Percentiles rank a stretch among this genome's conserved stretches.
phyloP scores from a whole-genome alignment of 2,888 invertebrate species.

The Theretra japonica region DNA sequence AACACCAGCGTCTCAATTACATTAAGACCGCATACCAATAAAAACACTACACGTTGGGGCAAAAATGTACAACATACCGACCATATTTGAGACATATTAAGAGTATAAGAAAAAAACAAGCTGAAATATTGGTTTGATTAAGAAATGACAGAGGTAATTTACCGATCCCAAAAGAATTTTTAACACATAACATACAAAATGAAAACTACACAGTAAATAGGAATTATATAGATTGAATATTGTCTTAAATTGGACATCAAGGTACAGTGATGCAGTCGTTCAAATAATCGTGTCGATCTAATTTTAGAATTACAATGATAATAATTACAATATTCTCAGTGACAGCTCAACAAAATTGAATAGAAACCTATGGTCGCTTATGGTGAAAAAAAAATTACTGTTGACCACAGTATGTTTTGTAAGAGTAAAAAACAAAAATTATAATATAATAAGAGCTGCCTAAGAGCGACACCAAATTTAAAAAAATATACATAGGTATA shows the following conservation, averaged over 20 bases:
- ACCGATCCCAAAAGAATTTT: conserved; percentile 7
- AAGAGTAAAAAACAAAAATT: neutral
- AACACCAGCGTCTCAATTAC: conserved; percentile 1
- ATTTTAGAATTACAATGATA: neutral
- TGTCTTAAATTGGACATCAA: conserved; percentile 68
- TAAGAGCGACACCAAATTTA: too few relatives aligned
- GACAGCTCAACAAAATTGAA: neutral
- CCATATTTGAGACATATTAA: neutral
- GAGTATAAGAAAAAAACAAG: too few relatives aligned
- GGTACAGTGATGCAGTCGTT: conserved; percentile 19
- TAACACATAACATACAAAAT: conserved; percentile 19
- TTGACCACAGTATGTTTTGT: neutral
- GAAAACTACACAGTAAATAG: conserved; percentile 59
- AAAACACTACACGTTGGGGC: conserved; percentile 10
- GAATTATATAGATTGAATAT: conserved; percentile 64
- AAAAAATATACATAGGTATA: neutral
- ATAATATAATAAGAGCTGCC: neutral
- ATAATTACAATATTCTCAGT: neutral
- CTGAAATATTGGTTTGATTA: too few relatives aligned
- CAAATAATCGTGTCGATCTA: conserved; percentile 33
- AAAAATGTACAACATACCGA: neutral
- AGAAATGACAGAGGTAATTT: too few relatives aligned
- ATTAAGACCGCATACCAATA: neutral
- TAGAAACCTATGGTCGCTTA: neutral
- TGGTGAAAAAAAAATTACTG: too few relatives aligned